phyloP scores from a whole-genome alignment of 2,888 invertebrate species.

The Saturnia pavonia region DNA sequence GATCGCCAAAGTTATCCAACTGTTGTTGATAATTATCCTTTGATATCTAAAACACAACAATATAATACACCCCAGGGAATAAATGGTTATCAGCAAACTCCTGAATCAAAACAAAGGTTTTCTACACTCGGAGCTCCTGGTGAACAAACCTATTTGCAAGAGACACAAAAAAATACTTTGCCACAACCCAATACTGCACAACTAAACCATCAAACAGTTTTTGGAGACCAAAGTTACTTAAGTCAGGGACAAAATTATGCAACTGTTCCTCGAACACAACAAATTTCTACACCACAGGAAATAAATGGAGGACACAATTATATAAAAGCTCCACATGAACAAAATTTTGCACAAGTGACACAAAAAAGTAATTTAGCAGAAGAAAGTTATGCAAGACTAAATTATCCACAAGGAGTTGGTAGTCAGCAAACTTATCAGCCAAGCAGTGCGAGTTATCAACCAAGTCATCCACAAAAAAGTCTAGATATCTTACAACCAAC shows the following conservation, averaged over 20 bases:
- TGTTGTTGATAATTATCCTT: conserved; percentile 19
- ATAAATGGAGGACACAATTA: too few relatives aligned
- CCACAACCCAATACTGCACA: neutral
- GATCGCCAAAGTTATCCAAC: neutral
- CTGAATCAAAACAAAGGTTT: neutral
- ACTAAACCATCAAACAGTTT: neutral
- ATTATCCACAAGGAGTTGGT: neutral
- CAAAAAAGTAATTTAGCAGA: neutral
- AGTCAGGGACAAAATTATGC: neutral
- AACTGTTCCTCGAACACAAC: too few relatives aligned
- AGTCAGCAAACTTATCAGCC: neutral
- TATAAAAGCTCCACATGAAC: too few relatives aligned
- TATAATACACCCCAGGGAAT: neutral
- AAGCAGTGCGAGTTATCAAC: neutral
- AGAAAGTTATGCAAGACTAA: neutral
- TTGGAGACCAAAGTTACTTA: neutral
- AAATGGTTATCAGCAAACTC: neutral
- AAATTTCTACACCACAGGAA: too few relatives aligned
- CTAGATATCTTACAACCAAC: neutral
- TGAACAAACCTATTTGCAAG: neutral
- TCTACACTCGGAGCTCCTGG: neutral
- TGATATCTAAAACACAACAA: neutral
- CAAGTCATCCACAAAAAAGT: neutral
- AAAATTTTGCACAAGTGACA: too few relatives aligned
- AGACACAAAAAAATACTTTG: neutral